Percentiles rank a stretch among this genome's conserved stretches.
Conservation (phyloP, 2,113 vertebrate species). For the Aplodontia rufa region DNA sequence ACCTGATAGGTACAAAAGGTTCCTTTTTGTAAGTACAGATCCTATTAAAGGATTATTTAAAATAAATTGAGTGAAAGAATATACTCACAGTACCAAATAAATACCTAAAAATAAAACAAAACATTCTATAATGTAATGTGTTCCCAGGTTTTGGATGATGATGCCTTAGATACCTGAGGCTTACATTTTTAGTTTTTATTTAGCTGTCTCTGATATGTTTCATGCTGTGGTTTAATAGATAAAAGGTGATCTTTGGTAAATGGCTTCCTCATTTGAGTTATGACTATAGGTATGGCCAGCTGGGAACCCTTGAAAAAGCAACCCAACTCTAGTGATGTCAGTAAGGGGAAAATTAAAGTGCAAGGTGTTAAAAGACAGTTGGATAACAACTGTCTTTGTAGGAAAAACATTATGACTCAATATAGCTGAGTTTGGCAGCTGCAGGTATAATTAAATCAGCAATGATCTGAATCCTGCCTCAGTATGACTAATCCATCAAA, state of each 20-base stretch:
- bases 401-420: constrained; percentile 41
- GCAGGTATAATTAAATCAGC: constrained; percentile 33
- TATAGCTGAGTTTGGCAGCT: neutral
- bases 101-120: neutral
- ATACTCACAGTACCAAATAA: neutral
- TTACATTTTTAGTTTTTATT: constrained; percentile 27
- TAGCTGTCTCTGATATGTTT: neutral
- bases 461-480: neutral
- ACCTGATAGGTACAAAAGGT: too few relatives aligned
- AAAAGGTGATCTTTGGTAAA: neutral
- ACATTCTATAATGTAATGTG: neutral
- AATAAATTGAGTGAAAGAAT: neutral
- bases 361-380: constrained; percentile 28
- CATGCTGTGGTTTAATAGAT: constrained; percentile 20
- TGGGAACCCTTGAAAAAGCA: constrained; percentile 30
- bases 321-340: neutral
- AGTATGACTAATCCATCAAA: constrained; percentile 3
- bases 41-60: neutral
- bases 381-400: constrained; percentile 28
- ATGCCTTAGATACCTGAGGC: neutral
- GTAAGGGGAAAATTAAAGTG: constrained; percentile 4
- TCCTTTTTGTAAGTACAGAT: too few relatives aligned
- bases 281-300: neutral
- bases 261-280: constrained; percentile 26
- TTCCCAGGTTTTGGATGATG: neutral